Conservation (phyloP, 2,888 invertebrate species). For the Drosophila pegasa region DNA sequence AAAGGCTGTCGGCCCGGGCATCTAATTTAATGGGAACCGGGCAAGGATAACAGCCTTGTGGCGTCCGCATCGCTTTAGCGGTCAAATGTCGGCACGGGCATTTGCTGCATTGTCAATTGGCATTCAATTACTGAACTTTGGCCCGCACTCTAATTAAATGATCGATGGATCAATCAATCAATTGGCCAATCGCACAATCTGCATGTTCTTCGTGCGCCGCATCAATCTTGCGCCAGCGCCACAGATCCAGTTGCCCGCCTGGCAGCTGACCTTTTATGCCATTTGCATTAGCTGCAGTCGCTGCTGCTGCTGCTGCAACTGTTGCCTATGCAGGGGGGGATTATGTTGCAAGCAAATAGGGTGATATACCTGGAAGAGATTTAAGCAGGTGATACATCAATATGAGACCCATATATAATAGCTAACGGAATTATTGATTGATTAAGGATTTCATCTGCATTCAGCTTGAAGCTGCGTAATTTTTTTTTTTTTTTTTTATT, state of each 20-base stretch:
- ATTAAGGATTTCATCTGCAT: neutral
- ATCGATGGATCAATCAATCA: constrained; percentile 48
- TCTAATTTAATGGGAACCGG: constrained; percentile 18
- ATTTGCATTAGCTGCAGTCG: constrained; percentile 24
- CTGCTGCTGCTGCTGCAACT: neutral
- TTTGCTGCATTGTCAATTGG: constrained; percentile 42
- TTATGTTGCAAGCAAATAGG: neutral
- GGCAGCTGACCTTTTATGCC: constrained; percentile 47
- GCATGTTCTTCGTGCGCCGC: constrained; percentile 16
- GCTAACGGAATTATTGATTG: neutral
- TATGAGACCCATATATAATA: too few species aligned
- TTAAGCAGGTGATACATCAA: neutral
- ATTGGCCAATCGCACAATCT: constrained; percentile 29
- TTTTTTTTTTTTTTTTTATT: too few species aligned
- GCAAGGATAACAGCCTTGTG: constrained; percentile 14
- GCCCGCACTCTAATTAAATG: constrained; percentile 47
- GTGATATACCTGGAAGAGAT: neutral
- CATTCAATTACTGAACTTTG: constrained; percentile 37
- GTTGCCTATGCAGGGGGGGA: neutral
- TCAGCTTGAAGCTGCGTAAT: too few species aligned
- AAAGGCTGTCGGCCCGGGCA: constrained; percentile 3
- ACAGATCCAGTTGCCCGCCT: constrained; percentile 27
- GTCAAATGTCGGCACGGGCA: constrained; percentile 20
- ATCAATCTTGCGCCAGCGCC: constrained; percentile 51
- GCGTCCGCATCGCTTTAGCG: constrained; percentile 7